Evolutionary conservation across 2,113 vertebrate genomes (phyloP).

Genomic region (Planiliza haematocheilus): DNA sequence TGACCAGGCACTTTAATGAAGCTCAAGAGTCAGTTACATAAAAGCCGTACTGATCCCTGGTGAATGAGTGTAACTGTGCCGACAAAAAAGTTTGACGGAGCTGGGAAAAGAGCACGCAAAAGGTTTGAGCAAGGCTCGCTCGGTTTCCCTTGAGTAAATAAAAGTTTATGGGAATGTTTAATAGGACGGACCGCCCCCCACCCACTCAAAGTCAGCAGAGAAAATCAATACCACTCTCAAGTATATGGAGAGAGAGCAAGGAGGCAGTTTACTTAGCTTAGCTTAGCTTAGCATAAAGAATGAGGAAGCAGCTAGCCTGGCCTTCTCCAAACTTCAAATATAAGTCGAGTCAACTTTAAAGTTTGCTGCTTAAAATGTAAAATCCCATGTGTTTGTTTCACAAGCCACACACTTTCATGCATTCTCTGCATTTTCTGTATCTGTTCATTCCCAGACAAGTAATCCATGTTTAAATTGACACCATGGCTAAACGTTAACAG

Average conservation of each 20-base stretch:
- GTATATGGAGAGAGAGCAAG: neutral
- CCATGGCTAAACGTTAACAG: neutral
- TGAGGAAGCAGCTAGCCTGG: neutral
- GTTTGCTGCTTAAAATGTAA: too few species aligned
- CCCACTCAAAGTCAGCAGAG: neutral
- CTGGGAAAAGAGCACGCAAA: conserved; percentile 16
- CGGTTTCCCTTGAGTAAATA: conserved; percentile 2
- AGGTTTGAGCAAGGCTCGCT: neutral
- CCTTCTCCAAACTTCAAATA: neutral
- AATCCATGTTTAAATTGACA: neutral
- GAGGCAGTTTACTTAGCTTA: neutral
- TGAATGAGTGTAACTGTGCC: neutral
- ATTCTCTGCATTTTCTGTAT: neutral
- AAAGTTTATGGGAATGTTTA: neutral
- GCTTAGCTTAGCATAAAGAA: conserved; percentile 16
- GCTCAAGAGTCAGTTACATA: neutral
- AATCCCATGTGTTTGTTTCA: too few species aligned
- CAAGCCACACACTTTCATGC: neutral
- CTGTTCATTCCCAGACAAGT: neutral
- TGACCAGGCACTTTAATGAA: neutral
- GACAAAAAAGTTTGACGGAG: conserved; percentile 5
- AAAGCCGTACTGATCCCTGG: neutral
- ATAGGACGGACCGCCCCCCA: neutral
- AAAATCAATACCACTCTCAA: neutral
- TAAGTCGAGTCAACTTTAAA: too few species aligned